A percentile compares a stretch with the other conserved stretches of the same genome.
Conservation (phyloP, 2,113 vertebrate genomes). For the Laticauda laticaudata region DNA sequence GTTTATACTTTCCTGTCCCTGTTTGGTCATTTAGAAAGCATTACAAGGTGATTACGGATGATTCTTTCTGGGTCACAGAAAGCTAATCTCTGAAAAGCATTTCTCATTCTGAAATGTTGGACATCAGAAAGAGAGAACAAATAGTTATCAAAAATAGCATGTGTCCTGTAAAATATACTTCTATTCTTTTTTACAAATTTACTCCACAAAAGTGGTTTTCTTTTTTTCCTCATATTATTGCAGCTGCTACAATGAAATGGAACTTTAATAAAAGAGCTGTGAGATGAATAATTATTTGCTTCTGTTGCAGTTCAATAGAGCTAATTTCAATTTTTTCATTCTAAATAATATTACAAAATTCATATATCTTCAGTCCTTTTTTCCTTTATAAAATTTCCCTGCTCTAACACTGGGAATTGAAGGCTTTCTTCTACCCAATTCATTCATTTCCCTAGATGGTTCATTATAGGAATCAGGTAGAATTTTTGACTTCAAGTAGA, state of each 20-base stretch:
- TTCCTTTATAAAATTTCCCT: slow-evolving; percentile 39
- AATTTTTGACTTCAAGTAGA: slow-evolving; percentile 40
- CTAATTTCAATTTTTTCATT: slow-evolving; percentile 56
- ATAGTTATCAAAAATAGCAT: neutral
- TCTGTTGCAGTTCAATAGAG: slow-evolving; percentile 64
- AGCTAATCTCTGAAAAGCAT: slow-evolving; percentile 26
- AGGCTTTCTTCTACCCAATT: slow-evolving; percentile 47
- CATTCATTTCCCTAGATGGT: slow-evolving; percentile 30
- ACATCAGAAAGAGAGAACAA: neutral
- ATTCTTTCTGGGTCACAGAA: slow-evolving; percentile 14
- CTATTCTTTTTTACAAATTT: slow-evolving; percentile 47
- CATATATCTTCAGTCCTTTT: slow-evolving; percentile 31
- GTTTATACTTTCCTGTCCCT: neutral
- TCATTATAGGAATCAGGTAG: slow-evolving; percentile 16
- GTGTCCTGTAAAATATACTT: slow-evolving; percentile 43
- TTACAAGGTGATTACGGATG: neutral
- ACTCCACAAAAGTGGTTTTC: slow-evolving; percentile 49
- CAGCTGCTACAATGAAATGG: slow-evolving; percentile 53
- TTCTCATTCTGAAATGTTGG: neutral
- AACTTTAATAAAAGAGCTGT: slow-evolving; percentile 63
- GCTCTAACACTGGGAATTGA: slow-evolving; percentile 36
- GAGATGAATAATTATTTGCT: slow-evolving; percentile 63
- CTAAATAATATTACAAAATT: slow-evolving; percentile 58
- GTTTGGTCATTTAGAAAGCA: neutral
- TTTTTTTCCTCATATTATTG: slow-evolving; percentile 50